phyloP scores from a whole-genome alignment of 2,113 vertebrate species.

The Rhineura floridana region DNA sequence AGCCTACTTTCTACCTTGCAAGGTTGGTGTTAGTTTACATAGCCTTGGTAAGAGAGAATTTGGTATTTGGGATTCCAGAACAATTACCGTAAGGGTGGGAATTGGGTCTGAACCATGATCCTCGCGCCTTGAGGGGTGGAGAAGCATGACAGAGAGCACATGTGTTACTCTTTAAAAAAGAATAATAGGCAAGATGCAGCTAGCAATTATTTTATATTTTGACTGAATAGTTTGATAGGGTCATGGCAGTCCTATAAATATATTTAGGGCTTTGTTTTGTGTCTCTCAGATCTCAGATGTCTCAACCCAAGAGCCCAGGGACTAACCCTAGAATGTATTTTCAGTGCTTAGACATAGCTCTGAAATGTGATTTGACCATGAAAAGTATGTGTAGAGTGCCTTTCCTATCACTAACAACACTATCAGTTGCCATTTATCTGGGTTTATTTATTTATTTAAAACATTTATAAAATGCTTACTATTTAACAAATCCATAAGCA shows the following conservation, averaged over 20 bases:
- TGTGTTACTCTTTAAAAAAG: too few relatives aligned
- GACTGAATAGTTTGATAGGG: neutral
- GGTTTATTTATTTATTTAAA: neutral
- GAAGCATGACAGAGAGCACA: too few relatives aligned
- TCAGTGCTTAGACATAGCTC: neutral
- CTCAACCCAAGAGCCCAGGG: neutral
- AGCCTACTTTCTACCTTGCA: too few relatives aligned
- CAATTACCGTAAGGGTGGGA: too few relatives aligned
- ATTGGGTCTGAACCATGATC: too few relatives aligned
- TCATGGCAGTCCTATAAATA: neutral
- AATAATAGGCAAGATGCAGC: neutral
- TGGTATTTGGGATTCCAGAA: too few relatives aligned
- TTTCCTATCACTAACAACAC: neutral
- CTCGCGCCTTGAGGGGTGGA: too few relatives aligned
- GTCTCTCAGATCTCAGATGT: neutral
- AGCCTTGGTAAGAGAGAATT: too few relatives aligned
- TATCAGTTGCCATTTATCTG: neutral
- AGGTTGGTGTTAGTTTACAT: too few relatives aligned
- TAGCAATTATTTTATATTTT: neutral
- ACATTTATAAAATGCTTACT: too few relatives aligned
- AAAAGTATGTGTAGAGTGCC: neutral
- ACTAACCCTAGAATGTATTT: neutral
- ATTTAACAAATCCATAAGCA: too few relatives aligned
- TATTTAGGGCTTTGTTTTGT: neutral
- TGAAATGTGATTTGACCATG: neutral